Evolutionary conservation across 2,113 vertebrate species (phyloP), one percentile per base, ranked within the genome.

Genomic region (Tinamus guttatus): DNA sequence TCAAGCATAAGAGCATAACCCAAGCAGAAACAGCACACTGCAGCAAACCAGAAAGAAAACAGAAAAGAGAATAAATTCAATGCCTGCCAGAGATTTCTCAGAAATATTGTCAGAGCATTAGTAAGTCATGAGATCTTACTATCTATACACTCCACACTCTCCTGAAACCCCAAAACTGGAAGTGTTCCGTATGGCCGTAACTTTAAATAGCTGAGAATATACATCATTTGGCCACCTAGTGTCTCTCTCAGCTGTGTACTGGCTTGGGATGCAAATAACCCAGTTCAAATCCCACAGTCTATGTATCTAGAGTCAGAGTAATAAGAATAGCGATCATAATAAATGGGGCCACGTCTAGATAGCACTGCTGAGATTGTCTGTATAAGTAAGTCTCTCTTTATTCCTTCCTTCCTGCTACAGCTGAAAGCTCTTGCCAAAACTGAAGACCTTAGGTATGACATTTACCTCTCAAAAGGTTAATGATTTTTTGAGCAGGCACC

Each of bases 111-210:
- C 43, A 81, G 45, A 59, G 7, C 12, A 43, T 13, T 49, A 6
- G 51, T 69, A 54, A 60, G 19, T 60, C 0, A 3, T 13, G 49
- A 73, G 76, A 68, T n/a, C 7, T 5, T 30, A 3, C 19, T 85
- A 21, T 71, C 43, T 74, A 43, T 12, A 75, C 43, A 67, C 4
- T 71, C 21, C 13, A 56, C 30, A 75, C 30, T 56, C 6, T 40
- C 2, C 4, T 63, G 30, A 87, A 75, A 5, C 28, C 18, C 18
- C 22, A 15, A 68, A 43, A 78, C 13, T 18, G 25, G 65, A 93
- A 87, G 52, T 5, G 1, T 65, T 89, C 13, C 64, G 41, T 1
- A 3, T 11, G 0, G 13, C 17, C 10, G 0, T 10, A 64, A 32
- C 2, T 88, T 69, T 9, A 78, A 27, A 30, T 8, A 30, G 15